Evolutionary conservation across 2,888 invertebrate genomes (phyloP).

Genomic region (Chloromyia formosa): DNA sequence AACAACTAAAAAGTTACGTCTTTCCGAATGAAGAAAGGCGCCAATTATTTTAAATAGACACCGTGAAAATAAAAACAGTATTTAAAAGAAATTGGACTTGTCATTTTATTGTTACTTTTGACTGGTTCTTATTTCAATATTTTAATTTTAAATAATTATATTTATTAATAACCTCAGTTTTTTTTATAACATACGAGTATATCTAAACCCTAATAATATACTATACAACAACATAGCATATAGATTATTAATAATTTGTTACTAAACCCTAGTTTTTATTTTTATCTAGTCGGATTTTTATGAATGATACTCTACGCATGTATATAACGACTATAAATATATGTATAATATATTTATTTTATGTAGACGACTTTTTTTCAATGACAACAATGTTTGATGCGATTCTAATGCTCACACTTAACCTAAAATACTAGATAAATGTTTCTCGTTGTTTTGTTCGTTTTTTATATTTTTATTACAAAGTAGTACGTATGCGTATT

Average conservation of each 20-base stretch:
- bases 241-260: neutral
- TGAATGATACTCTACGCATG: too few species aligned
- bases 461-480: neutral
- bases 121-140: neutral
- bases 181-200: neutral
- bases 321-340: too few species aligned
- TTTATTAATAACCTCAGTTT: conserved; percentile 26
- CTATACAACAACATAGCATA: conserved; percentile 26
- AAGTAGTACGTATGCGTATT: neutral
- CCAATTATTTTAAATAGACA: neutral
- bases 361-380: neutral
- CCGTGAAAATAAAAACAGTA: conserved; percentile 13
- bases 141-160: conserved; percentile 6
- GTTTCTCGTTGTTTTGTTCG: neutral
- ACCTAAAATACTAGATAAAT: neutral
- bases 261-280: too few species aligned
- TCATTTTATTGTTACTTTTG: conserved; percentile 37
- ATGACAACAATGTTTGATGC: neutral
- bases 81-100: conserved; percentile 35
- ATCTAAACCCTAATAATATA: neutral
- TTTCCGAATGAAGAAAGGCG: neutral
- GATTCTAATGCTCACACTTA: neutral
- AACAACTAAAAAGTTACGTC: neutral
- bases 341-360: neutral
- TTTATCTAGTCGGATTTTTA: too few species aligned